phyloP scores from a whole-genome alignment of 2,113 vertebrate species.

The Anas platyrhynchos region DNA sequence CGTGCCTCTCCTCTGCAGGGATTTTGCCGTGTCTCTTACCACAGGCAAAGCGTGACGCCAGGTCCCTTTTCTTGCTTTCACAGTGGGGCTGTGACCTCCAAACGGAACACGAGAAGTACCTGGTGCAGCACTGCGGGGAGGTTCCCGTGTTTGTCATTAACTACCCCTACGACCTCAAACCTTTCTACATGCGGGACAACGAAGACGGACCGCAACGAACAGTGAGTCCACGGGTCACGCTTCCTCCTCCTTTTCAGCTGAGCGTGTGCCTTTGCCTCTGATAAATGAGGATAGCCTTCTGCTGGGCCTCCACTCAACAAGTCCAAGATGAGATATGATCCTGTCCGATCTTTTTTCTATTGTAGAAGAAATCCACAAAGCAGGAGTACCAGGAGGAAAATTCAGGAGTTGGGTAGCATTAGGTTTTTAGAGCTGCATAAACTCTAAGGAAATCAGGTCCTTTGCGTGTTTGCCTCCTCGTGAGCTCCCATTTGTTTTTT shows the following conservation, averaged over 20 bases:
- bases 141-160: slow-evolving; percentile 91
- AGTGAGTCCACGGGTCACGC: slow-evolving; percentile 72
- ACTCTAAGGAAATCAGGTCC: background rate
- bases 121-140: slow-evolving; percentile 90
- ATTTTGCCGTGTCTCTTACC: background rate
- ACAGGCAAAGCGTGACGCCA: background rate
- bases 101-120: slow-evolving; percentile 93
- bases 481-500: background rate
- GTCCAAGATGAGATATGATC: background rate
- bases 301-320: background rate
- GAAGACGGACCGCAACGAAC: slow-evolving; percentile 84
- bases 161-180: slow-evolving; percentile 92
- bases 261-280: background rate
- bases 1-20: accelerated
- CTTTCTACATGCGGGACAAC: slow-evolving; percentile 96
- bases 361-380: background rate
- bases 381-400: background rate
- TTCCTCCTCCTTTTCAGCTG: background rate
- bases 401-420: background rate
- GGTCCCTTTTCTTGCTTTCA: slow-evolving; percentile 17
- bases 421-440: background rate
- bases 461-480: background rate
- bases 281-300: background rate
- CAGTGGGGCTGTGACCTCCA: slow-evolving; percentile 96
- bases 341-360: background rate